Evolutionary conservation across 2,113 vertebrate genomes (phyloP).

Genomic region (Chlorodrepanis virens): DNA sequence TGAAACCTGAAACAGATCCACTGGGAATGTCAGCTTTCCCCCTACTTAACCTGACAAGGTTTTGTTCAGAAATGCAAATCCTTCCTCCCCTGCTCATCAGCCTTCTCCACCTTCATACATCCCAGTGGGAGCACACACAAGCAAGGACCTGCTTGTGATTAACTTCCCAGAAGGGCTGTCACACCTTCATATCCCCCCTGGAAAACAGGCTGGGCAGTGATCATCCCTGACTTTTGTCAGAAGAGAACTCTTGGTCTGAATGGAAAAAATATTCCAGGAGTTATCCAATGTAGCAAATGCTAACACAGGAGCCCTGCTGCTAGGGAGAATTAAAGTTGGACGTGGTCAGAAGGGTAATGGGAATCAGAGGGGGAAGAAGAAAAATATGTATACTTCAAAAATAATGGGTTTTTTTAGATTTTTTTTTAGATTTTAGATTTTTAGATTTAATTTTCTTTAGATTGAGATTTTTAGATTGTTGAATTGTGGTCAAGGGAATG

Average conservation of each 20-base stretch:
- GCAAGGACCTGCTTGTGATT: not conserved
- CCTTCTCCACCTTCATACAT: not conserved
- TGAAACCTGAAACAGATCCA: not conserved
- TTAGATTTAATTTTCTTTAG: too few relatives aligned
- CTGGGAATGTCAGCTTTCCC: not conserved
- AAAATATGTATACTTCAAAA: constrained; percentile 44
- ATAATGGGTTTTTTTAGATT: not conserved
- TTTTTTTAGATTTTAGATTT: not conserved
- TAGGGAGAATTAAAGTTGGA: not conserved
- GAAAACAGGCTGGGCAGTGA: rapidly evolving
- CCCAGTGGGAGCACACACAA: not conserved
- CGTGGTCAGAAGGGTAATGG: not conserved
- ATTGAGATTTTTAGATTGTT: constrained; percentile 2
- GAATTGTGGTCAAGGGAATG: constrained; percentile 46
- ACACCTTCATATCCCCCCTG: not conserved
- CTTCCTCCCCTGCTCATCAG: not conserved
- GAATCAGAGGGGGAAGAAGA: not conserved
- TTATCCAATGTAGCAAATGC: not conserved
- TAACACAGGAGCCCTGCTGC: not conserved
- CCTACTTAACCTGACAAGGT: not conserved
- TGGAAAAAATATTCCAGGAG: not conserved
- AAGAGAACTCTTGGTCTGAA: not conserved
- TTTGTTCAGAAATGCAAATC: not conserved
- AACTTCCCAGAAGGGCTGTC: not conserved
- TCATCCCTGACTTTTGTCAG: not conserved